A percentile compares a stretch with the other conserved stretches of the same genome.
Conservation (phyloP, 2,113 vertebrate species). For the Pseudorhombus dupliciocellatus region DNA sequence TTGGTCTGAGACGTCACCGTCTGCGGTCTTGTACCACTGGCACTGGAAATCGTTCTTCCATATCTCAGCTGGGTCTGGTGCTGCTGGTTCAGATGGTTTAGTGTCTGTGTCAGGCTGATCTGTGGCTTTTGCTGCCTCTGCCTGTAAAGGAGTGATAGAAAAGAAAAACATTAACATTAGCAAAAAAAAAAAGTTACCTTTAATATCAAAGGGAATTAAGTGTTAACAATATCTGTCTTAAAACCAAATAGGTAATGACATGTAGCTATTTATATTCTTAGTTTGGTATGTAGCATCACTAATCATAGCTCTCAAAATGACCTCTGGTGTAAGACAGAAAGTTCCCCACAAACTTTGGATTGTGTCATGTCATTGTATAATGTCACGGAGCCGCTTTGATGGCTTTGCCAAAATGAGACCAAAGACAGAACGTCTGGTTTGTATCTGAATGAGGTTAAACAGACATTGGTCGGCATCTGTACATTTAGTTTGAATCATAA, state of each 20-base stretch:
- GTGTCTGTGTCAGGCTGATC: slow-evolving; percentile 60
- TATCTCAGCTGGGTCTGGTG: slow-evolving; percentile 70
- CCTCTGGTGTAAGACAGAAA: background rate
- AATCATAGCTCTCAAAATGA: background rate
- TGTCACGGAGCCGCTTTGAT: slow-evolving; percentile 6
- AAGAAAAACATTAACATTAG: background rate
- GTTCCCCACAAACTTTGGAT: background rate
- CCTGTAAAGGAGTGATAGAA: slow-evolving; percentile 31
- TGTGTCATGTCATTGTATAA: background rate
- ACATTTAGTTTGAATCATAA: background rate
- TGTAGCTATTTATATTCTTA: background rate
- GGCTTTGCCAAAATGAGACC: background rate
- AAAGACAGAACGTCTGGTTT: background rate
- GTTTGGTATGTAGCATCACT: background rate
- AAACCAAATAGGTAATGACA: background rate
- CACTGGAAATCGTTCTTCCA: slow-evolving; percentile 82
- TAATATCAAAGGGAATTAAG: background rate
- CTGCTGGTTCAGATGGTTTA: slow-evolving; percentile 54
- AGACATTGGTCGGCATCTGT: background rate
- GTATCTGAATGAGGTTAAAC: slow-evolving; percentile 2
- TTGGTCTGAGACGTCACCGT: slow-evolving; percentile 73
- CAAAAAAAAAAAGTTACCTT: background rate
- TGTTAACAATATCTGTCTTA: background rate
- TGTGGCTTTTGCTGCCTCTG: slow-evolving; percentile 56
- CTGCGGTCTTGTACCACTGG: slow-evolving; percentile 80